Percentiles rank a stretch among this genome's conserved stretches.
Conservation (phyloP, 2,888 invertebrate species). For the Pristionchus japonicus region DNA sequence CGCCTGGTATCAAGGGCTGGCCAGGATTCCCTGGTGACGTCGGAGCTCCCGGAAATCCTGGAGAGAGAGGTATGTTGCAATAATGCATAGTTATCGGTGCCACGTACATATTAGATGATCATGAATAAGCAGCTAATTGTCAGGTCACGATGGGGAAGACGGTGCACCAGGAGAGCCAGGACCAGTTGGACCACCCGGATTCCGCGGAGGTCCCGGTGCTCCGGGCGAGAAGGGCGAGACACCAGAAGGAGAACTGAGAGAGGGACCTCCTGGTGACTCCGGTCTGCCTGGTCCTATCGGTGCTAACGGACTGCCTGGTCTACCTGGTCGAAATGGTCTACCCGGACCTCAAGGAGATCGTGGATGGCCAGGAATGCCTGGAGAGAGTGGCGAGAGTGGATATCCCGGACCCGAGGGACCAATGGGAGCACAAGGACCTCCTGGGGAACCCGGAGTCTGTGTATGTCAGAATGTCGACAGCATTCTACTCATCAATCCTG, state of each 20-base stretch:
- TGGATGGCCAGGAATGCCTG: constrained; percentile 72
- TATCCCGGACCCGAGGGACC: constrained; percentile 73
- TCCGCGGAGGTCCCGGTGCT: constrained; percentile 71
- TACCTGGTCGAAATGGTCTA: constrained; percentile 62
- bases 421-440: constrained; percentile 69
- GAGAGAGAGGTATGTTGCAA: constrained; percentile 51
- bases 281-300: constrained; percentile 74
- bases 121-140: not conserved
- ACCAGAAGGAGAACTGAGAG: constrained; percentile 68
- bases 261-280: constrained; percentile 74
- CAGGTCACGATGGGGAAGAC: constrained; percentile 73
- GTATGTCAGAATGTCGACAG: constrained; percentile 75
- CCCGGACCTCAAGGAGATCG: constrained; percentile 53
- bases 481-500: constrained; percentile 73
- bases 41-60: constrained; percentile 66
- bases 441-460: constrained; percentile 71
- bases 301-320: constrained; percentile 71
- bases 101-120: not conserved
- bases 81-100: not conserved
- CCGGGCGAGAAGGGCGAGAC: constrained; percentile 75
- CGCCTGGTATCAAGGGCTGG: constrained; percentile 68
- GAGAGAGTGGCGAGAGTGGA: constrained; percentile 71
- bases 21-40: constrained; percentile 75
- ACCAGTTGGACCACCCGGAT: constrained; percentile 52
- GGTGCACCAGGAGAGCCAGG: constrained; percentile 62